phyloP scores from a whole-genome alignment of 2,797 vertebrate genomes.

The Scomberomorus guttatus region DNA sequence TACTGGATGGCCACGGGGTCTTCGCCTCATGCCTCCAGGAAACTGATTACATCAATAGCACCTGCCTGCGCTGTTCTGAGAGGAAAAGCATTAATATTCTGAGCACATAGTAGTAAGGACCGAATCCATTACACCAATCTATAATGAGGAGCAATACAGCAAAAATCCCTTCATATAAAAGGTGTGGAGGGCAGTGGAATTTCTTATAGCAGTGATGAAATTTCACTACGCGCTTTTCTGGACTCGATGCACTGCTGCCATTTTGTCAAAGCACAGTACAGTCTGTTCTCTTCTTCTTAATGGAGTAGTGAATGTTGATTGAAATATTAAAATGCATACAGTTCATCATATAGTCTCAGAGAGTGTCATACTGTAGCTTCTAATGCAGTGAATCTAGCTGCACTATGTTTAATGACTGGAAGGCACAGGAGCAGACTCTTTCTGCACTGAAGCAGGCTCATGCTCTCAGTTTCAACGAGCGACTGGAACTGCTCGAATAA shows the following conservation, averaged over 20 bases:
- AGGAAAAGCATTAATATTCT: slow-evolving; percentile 81
- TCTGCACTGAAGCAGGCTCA: slow-evolving; percentile 45
- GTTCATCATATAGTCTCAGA: slow-evolving; percentile 40
- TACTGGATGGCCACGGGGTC: slow-evolving; percentile 73
- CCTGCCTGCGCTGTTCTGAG: slow-evolving; percentile 63
- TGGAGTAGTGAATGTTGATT: slow-evolving; percentile 42
- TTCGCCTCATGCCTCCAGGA: slow-evolving; percentile 72
- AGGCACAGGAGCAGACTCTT: slow-evolving; percentile 40
- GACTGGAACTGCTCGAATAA: slow-evolving; percentile 53
- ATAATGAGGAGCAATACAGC: slow-evolving; percentile 71
- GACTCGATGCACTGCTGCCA: slow-evolving; percentile 59
- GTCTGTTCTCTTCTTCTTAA: slow-evolving; percentile 44
- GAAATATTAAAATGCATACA: slow-evolving; percentile 60
- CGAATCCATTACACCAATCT: slow-evolving; percentile 76
- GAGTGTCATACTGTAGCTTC: slow-evolving; percentile 36
- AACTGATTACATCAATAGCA: slow-evolving; percentile 85
- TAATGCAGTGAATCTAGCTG: slow-evolving; percentile 56
- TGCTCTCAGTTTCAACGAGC: slow-evolving; percentile 34
- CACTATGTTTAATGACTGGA: slow-evolving; percentile 66
- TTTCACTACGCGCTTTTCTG: slow-evolving; percentile 39
- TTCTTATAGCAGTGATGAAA: slow-evolving; percentile 50
- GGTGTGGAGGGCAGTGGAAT: slow-evolving; percentile 34
- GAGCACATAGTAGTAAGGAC: slow-evolving; percentile 69
- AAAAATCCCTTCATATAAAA: slow-evolving; percentile 47
- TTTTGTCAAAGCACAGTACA: slow-evolving; percentile 61